Conservation (phyloP, 1,140 invertebrate genomes). For the Drosophila asahinai region DNA sequence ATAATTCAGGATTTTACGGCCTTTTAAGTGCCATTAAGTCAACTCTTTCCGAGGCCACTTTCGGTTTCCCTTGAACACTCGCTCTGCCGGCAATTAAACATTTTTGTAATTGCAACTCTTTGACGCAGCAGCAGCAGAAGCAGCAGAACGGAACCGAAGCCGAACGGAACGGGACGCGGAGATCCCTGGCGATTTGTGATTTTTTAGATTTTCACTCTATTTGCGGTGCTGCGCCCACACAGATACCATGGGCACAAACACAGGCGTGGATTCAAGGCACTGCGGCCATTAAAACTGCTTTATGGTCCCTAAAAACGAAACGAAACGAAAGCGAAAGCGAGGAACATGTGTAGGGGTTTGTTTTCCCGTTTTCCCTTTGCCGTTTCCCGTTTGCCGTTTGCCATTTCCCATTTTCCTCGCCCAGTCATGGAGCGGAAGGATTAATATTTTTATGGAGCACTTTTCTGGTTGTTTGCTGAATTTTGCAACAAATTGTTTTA, state of each 20-base stretch:
- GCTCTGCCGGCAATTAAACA: constrained; percentile 67
- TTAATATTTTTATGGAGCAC: constrained; percentile 75
- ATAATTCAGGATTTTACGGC: constrained; percentile 73
- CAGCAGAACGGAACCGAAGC: constrained; percentile 29
- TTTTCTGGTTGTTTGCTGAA: constrained; percentile 73
- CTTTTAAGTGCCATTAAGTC: constrained; percentile 76
- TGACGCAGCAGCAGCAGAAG: constrained; percentile 53
- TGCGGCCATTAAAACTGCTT: constrained; percentile 71
- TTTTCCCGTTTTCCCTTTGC: constrained; percentile 21
- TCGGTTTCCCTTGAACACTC: constrained; percentile 74
- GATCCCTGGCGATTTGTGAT: constrained; percentile 40
- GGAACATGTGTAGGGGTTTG: constrained; percentile 63
- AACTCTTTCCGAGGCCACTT: constrained; percentile 68
- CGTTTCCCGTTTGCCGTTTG: constrained; percentile 6
- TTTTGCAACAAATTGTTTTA: constrained; percentile 81
- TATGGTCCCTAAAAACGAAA: constrained; percentile 80
- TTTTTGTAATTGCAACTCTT: constrained; percentile 76
- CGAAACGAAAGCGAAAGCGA: constrained; percentile 74
- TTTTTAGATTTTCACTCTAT: constrained; percentile 81
- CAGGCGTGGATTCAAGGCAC: constrained; percentile 30
- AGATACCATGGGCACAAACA: constrained; percentile 7
- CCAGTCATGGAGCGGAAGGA: constrained; percentile 57
- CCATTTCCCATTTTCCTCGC: constrained; percentile 23
- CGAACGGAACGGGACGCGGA: background rate
- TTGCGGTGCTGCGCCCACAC: constrained; percentile 61